Evolutionary conservation across 2,888 invertebrate species (phyloP).

Genomic region (Coecobrya sp.): DNA sequence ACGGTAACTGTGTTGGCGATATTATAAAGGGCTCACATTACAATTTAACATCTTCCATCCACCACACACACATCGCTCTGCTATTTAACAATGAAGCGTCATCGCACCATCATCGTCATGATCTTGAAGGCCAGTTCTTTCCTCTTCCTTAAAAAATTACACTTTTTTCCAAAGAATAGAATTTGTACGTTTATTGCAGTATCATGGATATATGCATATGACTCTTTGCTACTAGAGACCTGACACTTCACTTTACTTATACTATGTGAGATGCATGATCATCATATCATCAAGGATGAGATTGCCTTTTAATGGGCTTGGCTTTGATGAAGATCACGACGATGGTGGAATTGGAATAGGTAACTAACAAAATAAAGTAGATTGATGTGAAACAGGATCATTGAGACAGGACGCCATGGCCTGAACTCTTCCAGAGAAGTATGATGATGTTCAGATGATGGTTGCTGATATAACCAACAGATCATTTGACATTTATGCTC

Average conservation of each 20-base stretch:
- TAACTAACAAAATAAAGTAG: slow-evolving; percentile 57
- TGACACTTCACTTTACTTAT: slow-evolving; percentile 3
- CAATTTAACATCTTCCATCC: slow-evolving; percentile 54
- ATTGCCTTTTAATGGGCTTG: slow-evolving; percentile 76
- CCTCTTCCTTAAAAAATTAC: slow-evolving; percentile 1
- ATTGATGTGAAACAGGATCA: slow-evolving; percentile 66
- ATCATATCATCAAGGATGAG: slow-evolving; percentile 51
- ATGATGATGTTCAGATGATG: slow-evolving; percentile 9
- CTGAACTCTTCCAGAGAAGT: slow-evolving; percentile 13
- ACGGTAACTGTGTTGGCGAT: slow-evolving; percentile 69
- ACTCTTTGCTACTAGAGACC: too few species aligned
- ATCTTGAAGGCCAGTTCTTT: slow-evolving; percentile 43
- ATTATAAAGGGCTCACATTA: slow-evolving; percentile 73
- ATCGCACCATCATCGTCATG: slow-evolving; percentile 5
- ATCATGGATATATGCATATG: neutral
- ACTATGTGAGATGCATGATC: neutral
- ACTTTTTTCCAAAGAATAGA: slow-evolving; percentile 27
- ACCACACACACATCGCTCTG: slow-evolving; percentile 17
- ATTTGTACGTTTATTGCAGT: neutral
- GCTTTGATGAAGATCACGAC: slow-evolving; percentile 35
- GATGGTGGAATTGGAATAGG: slow-evolving; percentile 45
- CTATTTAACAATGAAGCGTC: slow-evolving; percentile 20
- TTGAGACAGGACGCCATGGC: slow-evolving; percentile 20
- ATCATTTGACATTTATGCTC: slow-evolving; percentile 70
- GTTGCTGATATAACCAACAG: slow-evolving; percentile 38